These are phyloP conservation scores for Cheirogaleus medius DNA, from an alignment of 2,113 vertebrate species.

Conservation along the genomic window DNA sequence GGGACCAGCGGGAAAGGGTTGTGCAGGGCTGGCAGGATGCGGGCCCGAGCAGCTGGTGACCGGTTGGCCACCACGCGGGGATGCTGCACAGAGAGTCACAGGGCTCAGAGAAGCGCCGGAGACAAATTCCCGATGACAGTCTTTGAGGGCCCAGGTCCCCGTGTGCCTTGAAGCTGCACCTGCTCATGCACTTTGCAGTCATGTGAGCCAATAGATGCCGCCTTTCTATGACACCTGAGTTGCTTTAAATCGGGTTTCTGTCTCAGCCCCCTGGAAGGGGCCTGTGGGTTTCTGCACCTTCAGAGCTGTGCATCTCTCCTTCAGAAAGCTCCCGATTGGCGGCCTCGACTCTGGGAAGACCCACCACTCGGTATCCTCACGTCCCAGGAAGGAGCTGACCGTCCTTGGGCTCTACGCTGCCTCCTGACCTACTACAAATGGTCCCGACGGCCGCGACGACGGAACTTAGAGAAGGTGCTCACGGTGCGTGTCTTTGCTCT, in stretches of 20 bases:
- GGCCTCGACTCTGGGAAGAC: background rate
- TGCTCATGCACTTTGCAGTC: background rate
- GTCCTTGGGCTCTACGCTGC: background rate
- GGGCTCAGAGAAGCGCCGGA: background rate
- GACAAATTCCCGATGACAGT: background rate
- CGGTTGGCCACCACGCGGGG: background rate
- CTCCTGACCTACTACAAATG: background rate
- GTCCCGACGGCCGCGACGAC: fast-evolving
- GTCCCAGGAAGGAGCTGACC: background rate
- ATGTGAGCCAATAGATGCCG: background rate
- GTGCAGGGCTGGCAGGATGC: background rate
- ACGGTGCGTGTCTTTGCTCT: background rate
- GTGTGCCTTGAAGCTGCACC: background rate
- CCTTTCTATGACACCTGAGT: background rate
- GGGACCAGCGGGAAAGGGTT: background rate
- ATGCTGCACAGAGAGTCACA: background rate
- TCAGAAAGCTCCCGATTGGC: background rate
- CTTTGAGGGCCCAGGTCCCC: background rate
- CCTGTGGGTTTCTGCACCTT: background rate
- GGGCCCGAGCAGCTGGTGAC: background rate
- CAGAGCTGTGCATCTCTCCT: background rate
- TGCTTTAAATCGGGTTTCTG: background rate
- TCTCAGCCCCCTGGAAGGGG: background rate
- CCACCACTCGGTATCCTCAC: background rate
- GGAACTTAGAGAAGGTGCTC: background rate